Percentiles rank a stretch among this genome's conserved stretches.
phyloP scores from a whole-genome alignment of 2,113 vertebrate genomes.

The Leucoraja erinaceus region DNA sequence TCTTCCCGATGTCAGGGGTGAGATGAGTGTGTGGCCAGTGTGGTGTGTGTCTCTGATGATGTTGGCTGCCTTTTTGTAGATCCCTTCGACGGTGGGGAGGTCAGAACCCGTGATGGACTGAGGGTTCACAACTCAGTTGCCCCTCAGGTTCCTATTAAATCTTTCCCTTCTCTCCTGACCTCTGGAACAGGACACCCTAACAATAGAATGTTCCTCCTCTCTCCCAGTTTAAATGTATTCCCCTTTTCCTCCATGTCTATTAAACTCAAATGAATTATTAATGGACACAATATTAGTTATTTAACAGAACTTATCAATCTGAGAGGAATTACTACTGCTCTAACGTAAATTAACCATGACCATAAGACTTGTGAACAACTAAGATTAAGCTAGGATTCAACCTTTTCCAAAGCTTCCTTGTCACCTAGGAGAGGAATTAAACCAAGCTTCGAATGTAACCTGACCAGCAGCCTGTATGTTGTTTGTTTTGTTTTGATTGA shows the following conservation, averaged over 20 bases:
- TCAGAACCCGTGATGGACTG: too few relatives aligned
- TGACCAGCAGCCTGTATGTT: background rate
- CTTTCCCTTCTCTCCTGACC: background rate
- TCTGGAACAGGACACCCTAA: background rate
- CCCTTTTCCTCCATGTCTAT: background rate
- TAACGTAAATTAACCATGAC: too few relatives aligned
- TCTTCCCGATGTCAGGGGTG: too few relatives aligned
- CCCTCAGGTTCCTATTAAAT: too few relatives aligned
- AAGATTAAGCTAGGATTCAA: background rate
- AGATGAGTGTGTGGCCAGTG: too few relatives aligned
- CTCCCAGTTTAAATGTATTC: background rate
- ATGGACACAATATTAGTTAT: background rate
- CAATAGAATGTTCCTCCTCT: background rate
- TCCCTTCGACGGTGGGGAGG: too few relatives aligned
- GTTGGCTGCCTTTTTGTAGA: too few relatives aligned
- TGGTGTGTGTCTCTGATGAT: too few relatives aligned
- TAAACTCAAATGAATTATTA: background rate
- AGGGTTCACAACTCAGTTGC: too few relatives aligned
- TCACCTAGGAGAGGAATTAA: background rate
- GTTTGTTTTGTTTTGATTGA: background rate
- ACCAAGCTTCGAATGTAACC: background rate
- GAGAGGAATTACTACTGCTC: too few relatives aligned
- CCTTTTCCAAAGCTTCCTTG: background rate
- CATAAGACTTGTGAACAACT: too few relatives aligned
- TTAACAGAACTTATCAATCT: background rate